A percentile compares a stretch with the other conserved stretches of the same genome.
These are phyloP conservation scores for Morbakka virulenta DNA, from an alignment of 30 jellyfish, hydroid and myxozoan genomes.

Conservation along the genomic window DNA sequence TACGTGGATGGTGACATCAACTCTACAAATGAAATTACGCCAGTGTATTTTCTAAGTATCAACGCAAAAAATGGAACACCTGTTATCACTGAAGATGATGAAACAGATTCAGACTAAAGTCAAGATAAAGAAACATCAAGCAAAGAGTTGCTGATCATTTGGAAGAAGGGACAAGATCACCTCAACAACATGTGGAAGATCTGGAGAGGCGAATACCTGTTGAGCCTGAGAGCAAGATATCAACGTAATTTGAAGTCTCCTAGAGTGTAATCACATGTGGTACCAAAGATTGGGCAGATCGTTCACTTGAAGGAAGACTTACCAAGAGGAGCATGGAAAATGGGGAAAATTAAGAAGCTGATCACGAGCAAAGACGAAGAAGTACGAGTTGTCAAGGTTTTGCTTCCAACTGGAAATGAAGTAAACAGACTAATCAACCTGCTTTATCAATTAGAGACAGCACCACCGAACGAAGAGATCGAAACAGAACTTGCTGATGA, in stretches of 20 bases:
- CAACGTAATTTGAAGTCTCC: neutral
- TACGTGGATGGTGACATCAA: no score
- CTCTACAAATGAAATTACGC: neutral
- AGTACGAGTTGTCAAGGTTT: no score
- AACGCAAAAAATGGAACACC: neutral
- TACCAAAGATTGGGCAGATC: neutral
- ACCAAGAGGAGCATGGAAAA: neutral
- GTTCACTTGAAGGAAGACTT: neutral
- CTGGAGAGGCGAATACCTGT: neutral
- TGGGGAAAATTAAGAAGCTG: no score
- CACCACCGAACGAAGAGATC: no score
- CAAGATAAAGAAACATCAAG: neutral
- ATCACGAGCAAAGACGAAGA: no score
- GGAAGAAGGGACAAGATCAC: neutral
- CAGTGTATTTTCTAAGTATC: neutral
- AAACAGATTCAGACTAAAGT: neutral
- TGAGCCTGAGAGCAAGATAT: neutral
- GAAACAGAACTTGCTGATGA: no score
- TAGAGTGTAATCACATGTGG: neutral
- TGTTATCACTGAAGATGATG: neutral
- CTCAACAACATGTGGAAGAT: neutral
- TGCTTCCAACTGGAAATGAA: no score
- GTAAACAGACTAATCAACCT: no score
- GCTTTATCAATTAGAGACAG: no score
- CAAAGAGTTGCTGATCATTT: neutral